Evolutionary conservation across 2,888 invertebrate genomes (phyloP), one percentile per base, ranked within the genome.

Genomic region (Cryptus viduatorius): DNA sequence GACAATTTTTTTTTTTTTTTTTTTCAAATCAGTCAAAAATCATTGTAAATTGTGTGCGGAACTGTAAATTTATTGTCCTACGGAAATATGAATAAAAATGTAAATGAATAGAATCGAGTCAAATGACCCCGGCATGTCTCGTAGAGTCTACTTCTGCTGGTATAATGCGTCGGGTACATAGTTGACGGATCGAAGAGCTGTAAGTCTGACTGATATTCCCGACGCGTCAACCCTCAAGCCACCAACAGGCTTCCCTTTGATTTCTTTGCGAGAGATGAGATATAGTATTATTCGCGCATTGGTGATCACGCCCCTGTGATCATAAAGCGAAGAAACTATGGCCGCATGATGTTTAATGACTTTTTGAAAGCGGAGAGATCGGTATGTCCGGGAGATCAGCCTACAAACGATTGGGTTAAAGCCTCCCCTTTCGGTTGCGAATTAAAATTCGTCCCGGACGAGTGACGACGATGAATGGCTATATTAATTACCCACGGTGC

Each of bases 161-260:
- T 82, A 42, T 64, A 67, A 44, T 71, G 53, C 31, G 31, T 67
- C 12, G 53, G 29, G 31, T 61, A 75, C 78, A 72, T 29, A 67
- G 79, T 91, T 93, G 93, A 93, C 92, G 91, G 92, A 94, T 93
- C 92, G 91, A 92, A 91, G 88, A 89, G 87, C 85, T 90, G 90
- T 92, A 92, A 93, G 92, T 92, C 92, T 92, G 92, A 92, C 92
- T 92, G 93, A 93, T 93, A 92, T 90, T 87, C 88, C 88, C 88
- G 89, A 88, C 75, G 77, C 73, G 75, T 83, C 84, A 73, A 71
- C 29, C 73, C 16, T 59, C 72, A 19, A 61, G 67, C 16, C 65
- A 88, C 89, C 87, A 37, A 90, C 89, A 89, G 90, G 91, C 92
- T 90, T 93, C 92, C 90, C 90, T 93, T 93, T 93, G 92, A 93